phyloP scores from a whole-genome alignment of 1,140 invertebrate species.

The Drosophila teissieri region DNA sequence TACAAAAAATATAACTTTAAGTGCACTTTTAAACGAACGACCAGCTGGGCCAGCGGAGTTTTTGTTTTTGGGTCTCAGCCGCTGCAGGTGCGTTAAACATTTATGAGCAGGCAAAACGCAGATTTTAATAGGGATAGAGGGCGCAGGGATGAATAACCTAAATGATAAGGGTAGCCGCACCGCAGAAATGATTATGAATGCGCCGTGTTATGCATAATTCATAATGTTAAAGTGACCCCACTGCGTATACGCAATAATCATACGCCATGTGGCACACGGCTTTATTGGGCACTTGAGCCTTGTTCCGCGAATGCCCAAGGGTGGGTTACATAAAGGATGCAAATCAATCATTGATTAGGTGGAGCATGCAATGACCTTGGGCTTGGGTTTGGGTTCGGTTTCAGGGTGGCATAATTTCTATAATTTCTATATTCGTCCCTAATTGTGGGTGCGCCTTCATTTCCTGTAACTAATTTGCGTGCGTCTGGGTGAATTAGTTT shows the following conservation, averaged over 20 bases:
- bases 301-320: constrained; percentile 11
- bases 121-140: constrained; percentile 37
- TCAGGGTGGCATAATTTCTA: constrained; percentile 7
- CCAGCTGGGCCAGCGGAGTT: constrained; percentile 16
- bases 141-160: not conserved
- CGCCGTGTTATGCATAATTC: constrained; percentile 72
- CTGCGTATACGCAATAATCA: constrained; percentile 82
- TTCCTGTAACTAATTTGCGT: constrained; percentile 25
- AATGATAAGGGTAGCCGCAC: constrained; percentile 16
- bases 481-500: constrained; percentile 39
- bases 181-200: constrained; percentile 75
- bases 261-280: constrained; percentile 45
- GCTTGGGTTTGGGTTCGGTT: not conserved
- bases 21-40: constrained; percentile 1
- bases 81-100: constrained; percentile 80
- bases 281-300: constrained; percentile 32
- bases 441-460: constrained; percentile 24
- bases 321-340: constrained; percentile 3
- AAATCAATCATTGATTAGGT: constrained; percentile 38
- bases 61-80: constrained; percentile 10
- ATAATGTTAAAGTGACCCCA: constrained; percentile 76
- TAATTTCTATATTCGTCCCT: constrained; percentile 18
- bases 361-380: constrained; percentile 10
- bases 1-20: not conserved
- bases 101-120: constrained; percentile 60